Evolutionary conservation across 1,140 invertebrate species (phyloP).

Genomic region (Drosophila pandora): DNA sequence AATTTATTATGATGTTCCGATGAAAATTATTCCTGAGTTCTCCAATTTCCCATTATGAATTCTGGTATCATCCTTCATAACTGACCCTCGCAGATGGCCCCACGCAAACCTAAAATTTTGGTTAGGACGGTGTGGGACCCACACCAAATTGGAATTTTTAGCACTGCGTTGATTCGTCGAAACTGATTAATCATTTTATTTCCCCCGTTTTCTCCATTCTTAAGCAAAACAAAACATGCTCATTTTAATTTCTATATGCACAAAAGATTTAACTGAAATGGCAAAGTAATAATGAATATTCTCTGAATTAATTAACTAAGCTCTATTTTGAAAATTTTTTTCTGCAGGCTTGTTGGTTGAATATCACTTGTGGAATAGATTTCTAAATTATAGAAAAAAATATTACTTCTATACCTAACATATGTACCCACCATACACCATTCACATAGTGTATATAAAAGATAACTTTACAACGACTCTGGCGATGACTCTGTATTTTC

Average conservation of each 20-base stretch:
- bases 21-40: constrained; percentile 75
- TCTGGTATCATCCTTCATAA: constrained; percentile 65
- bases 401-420: too few species aligned
- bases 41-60: constrained; percentile 72
- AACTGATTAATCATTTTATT: constrained; percentile 68
- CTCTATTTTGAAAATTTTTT: too few species aligned
- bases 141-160: constrained; percentile 38
- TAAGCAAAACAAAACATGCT: constrained; percentile 56
- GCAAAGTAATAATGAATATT: too few species aligned
- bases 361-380: constrained; percentile 56
- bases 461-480: constrained; percentile 73
- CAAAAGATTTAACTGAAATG: not conserved
- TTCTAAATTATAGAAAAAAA: not conserved
- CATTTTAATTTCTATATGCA: not conserved
- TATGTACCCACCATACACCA: too few species aligned
- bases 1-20: constrained; percentile 78
- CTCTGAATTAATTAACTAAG: too few species aligned
- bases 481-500: constrained; percentile 78
- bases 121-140: constrained; percentile 5
- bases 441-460: constrained; percentile 41
- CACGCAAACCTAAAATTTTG: constrained; percentile 2
- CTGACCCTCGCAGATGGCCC: constrained; percentile 9
- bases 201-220: constrained; percentile 10
- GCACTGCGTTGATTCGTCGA: constrained; percentile 57
- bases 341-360: constrained; percentile 54